A percentile compares a stretch with the other conserved stretches of the same genome.
phyloP scores from a whole-genome alignment of 2,797 vertebrate genomes.

The Ctenopoma multispine region DNA sequence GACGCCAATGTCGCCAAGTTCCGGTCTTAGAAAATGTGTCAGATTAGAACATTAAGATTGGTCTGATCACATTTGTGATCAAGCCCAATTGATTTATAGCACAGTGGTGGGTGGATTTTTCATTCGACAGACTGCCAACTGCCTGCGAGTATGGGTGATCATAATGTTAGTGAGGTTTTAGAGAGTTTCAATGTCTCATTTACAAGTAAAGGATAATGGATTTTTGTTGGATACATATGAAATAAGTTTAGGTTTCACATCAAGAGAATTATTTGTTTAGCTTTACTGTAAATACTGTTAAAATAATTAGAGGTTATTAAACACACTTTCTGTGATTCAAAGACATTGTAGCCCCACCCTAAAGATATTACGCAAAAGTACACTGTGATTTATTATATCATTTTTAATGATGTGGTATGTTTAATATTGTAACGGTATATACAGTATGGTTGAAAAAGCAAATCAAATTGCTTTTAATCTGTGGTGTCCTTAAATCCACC shows the following conservation, averaged over 20 bases:
- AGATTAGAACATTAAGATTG: constrained; percentile 81
- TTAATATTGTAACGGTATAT: constrained; percentile 5
- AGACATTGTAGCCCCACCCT: background rate
- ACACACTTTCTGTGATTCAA: background rate
- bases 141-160: background rate
- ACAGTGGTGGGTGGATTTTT: constrained; percentile 62
- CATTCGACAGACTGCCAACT: constrained; percentile 8
- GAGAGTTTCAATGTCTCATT: background rate
- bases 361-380: background rate
- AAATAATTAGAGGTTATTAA: background rate
- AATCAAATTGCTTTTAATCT: constrained; percentile 3
- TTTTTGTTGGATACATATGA: background rate
- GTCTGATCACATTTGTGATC: constrained; percentile 35
- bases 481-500: constrained; percentile 53
- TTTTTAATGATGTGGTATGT: background rate
- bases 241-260: background rate
- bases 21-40: constrained; percentile 87
- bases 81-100: constrained; percentile 15
- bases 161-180: constrained; percentile 8
- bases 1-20: constrained; percentile 81
- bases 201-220: background rate
- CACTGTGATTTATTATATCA: background rate
- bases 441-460: constrained; percentile 4
- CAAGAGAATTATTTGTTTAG: background rate
- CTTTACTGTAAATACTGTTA: background rate